phyloP scores from a whole-genome alignment of 2,797 vertebrate genomes.

The Philypnodon macrostomus region DNA sequence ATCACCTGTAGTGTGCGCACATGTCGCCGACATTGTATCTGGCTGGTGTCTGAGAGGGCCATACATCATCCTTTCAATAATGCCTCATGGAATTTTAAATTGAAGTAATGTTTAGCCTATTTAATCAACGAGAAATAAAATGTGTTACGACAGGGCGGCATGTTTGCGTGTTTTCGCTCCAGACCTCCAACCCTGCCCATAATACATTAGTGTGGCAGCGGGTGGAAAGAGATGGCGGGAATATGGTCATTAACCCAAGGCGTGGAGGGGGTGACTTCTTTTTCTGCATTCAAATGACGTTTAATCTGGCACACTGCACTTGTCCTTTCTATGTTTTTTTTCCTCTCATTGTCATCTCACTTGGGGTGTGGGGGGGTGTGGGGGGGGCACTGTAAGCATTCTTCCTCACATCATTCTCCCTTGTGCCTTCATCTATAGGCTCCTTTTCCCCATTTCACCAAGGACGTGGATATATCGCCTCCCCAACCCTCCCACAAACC shows the following conservation, averaged over 20 bases:
- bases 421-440: constrained; percentile 50
- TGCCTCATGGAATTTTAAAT: constrained; percentile 25
- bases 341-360: constrained; percentile 34
- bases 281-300: constrained; percentile 61
- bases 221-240: constrained; percentile 25
- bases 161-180: constrained; percentile 15
- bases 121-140: constrained; percentile 38
- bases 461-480: constrained; percentile 60
- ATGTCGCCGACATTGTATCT: neutral
- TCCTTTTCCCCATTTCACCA: constrained; percentile 54
- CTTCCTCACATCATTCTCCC: constrained; percentile 50
- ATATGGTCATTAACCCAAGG: constrained; percentile 59
- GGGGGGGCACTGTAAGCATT: constrained; percentile 38
- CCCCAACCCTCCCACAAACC: constrained; percentile 18
- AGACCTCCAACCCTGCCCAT: constrained; percentile 15
- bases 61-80: constrained; percentile 37
- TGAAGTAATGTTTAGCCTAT: constrained; percentile 36
- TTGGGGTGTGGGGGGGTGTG: no score
- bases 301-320: constrained; percentile 6
- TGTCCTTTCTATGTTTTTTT: constrained; percentile 20
- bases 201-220: constrained; percentile 32
- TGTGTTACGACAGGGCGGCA: constrained; percentile 25
- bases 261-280: constrained; percentile 43
- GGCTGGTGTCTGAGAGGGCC: constrained; percentile 22
- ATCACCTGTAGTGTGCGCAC: constrained; percentile 6